These are phyloP conservation scores for Litocranius walleri DNA, from an alignment of 2,113 vertebrate species.

Conservation along the genomic window DNA sequence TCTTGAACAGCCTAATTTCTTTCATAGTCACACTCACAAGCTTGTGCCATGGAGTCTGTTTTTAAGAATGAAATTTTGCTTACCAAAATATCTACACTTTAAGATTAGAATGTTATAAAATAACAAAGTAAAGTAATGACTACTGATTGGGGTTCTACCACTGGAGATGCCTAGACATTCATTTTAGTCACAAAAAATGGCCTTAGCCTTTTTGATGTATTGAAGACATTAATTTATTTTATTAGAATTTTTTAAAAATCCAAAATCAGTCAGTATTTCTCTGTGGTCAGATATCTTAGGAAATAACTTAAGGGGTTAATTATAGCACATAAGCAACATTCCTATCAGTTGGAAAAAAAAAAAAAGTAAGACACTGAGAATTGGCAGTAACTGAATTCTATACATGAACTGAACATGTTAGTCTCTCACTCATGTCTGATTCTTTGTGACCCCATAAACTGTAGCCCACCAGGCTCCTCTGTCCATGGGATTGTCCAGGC, in stretches of 20 bases:
- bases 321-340: background rate
- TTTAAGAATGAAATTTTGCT: background rate
- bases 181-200: background rate
- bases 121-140: background rate
- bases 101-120: background rate
- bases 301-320: background rate
- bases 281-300: background rate
- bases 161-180: background rate
- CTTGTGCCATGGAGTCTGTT: background rate
- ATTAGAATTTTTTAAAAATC: background rate
- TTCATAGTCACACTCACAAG: background rate
- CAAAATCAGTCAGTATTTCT: background rate
- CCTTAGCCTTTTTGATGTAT: background rate
- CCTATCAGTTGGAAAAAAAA: background rate
- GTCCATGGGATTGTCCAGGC: background rate
- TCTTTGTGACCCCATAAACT: background rate
- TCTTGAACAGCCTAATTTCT: background rate
- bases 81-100: background rate
- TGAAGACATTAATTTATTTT: background rate
- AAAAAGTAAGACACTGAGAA: background rate
- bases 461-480: background rate
- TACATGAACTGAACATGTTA: fast-evolving
- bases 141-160: background rate
- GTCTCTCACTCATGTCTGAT: background rate
- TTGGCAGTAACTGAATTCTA: background rate